Evolutionary conservation across 2,888 invertebrate genomes (phyloP).

Genomic region (Parasteatoda lunata): DNA sequence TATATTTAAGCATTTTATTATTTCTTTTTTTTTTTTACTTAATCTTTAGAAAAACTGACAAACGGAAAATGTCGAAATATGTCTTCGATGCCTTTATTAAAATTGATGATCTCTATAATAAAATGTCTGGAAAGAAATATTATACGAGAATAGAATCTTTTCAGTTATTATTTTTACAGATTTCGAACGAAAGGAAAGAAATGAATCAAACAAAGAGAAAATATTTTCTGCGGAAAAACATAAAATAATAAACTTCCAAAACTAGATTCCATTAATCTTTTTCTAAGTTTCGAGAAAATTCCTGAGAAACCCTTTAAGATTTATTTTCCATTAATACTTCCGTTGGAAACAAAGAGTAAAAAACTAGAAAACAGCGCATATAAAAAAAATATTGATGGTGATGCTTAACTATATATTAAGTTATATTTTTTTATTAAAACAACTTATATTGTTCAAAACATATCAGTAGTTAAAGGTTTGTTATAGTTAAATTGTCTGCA

Average conservation of each 20-base stretch:
- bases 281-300: conserved; percentile 28
- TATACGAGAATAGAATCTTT: not conserved
- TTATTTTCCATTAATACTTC: conserved; percentile 16
- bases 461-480: no score
- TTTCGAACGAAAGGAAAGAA: not conserved
- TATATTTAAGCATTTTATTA: not conserved
- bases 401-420: no score
- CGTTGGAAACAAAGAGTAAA: no score
- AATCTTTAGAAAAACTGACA: not conserved
- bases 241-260: conserved; percentile 51
- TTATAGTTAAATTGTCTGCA: no score
- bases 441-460: no score
- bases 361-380: no score
- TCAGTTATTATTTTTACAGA: not conserved
- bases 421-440: no score
- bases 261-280: conserved; percentile 58
- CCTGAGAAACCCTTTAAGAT: conserved; percentile 46
- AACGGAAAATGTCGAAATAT: not conserved
- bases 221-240: conserved; percentile 14
- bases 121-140: not conserved
- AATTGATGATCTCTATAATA: not conserved
- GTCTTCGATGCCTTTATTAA: not conserved
- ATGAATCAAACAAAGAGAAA: conserved; percentile 1
- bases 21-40: not conserved
- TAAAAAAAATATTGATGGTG: no score